Percentiles rank a stretch among this genome's conserved stretches.
These are phyloP conservation scores for Chrysotoxum bicinctum DNA, from an alignment of 2,888 invertebrate species.

Conservation along the genomic window DNA sequence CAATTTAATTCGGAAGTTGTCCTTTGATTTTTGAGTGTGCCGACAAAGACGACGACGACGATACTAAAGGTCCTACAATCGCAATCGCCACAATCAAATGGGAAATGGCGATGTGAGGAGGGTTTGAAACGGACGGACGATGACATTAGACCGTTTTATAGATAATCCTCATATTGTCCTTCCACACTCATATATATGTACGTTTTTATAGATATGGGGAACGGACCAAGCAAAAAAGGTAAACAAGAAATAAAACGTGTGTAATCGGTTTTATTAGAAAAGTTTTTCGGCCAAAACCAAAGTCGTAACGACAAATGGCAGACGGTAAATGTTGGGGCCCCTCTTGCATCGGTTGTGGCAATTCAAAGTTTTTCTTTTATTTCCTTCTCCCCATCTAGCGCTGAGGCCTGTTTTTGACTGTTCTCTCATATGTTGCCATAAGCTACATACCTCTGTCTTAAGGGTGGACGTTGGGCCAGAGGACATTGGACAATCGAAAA, in stretches of 20 bases:
- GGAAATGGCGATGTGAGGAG: background rate
- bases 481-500: conserved; percentile 25
- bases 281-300: conserved; percentile 65
- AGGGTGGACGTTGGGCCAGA: background rate
- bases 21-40: conserved; percentile 57
- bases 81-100: conserved; percentile 57
- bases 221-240: conserved; percentile 48
- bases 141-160: conserved; percentile 61
- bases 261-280: conserved; percentile 75
- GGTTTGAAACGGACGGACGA: conserved; percentile 27
- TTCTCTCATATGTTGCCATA: background rate
- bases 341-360: background rate
- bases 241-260: conserved; percentile 72
- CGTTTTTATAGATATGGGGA: background rate
- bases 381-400: background rate
- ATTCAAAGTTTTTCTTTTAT: conserved; percentile 45
- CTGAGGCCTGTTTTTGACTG: background rate
- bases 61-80: conserved; percentile 22
- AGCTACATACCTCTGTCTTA: background rate
- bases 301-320: conserved; percentile 56
- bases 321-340: conserved; percentile 43
- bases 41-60: too few species aligned
- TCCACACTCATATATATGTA: background rate
- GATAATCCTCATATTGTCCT: conserved; percentile 67
- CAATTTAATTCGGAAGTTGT: conserved; percentile 60